Base-by-base conservation (phyloP, 2,888 invertebrate genomes). In the Halocaridina rubra region DNA sequence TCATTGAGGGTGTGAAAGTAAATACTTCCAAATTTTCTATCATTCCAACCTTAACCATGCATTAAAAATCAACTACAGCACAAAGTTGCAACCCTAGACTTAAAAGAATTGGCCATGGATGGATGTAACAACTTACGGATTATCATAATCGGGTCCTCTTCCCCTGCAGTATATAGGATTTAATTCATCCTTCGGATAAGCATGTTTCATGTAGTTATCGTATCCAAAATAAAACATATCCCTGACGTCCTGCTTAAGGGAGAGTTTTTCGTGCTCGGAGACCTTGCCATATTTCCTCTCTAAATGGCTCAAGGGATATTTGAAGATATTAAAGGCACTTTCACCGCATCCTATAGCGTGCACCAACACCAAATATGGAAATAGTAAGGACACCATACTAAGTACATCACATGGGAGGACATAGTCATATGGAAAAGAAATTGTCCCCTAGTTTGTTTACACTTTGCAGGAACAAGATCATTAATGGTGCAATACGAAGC, bases 41-140 rank as follows among this genome's bases (percentile, higher is more conserved):
- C n/a, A n/a, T n/a, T n/a, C n/a, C n/a, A n/a, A n/a, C n/a, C n/a
- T n/a, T n/a, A n/a, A n/a, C n/a, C n/a, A n/a, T n/a, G n/a, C n/a
- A n/a, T n/a, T n/a, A n/a, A n/a, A n/a, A n/a, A n/a, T n/a, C n/a
- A n/a, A n/a, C n/a, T n/a, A n/a, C n/a, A n/a, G n/a, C n/a, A n/a
- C n/a, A n/a, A n/a, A n/a, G n/a, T n/a, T n/a, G n/a, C n/a, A n/a
- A n/a, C n/a, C n/a, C n/a, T n/a, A n/a, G n/a, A n/a, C n/a, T n/a
- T n/a, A n/a, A n/a, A n/a, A n/a, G n/a, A n/a, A n/a, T n/a, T n/a
- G n/a, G n/a, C n/a, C n/a, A n/a, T n/a, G n/a, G n/a, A n/a, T n/a
- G n/a, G n/a, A n/a, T n/a, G n/a, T n/a, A n/a, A n/a, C n/a, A n/a
- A 90, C 92, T 91, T 90, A 93, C 93, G 93, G 93, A 90, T 93